Percentiles rank a stretch among this genome's conserved stretches.
Conservation (phyloP, 2,113 vertebrate genomes). For the Scalopus aquaticus region DNA sequence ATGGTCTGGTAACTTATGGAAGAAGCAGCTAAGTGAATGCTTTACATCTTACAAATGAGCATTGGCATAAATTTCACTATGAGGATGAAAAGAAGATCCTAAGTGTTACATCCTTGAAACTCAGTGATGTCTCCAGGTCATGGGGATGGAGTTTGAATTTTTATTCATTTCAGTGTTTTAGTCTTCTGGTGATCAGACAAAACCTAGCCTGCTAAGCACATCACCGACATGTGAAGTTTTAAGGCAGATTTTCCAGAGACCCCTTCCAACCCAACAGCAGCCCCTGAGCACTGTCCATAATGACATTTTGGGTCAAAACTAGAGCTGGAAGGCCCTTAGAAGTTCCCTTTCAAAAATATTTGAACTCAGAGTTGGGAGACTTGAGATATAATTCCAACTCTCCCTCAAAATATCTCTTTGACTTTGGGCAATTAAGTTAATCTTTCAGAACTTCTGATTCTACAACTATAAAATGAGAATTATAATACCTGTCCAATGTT, state of each 20-base stretch:
- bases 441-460: conserved; percentile 56
- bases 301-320: background rate
- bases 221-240: background rate
- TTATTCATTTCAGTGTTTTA: background rate
- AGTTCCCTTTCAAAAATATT: background rate
- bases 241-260: background rate
- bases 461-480: conserved; percentile 47
- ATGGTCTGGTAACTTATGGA: background rate
- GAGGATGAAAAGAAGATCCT: background rate
- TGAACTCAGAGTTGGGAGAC: background rate
- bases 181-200: background rate
- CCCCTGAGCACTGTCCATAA: no score
- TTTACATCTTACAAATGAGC: background rate
- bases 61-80: background rate
- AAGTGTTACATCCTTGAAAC: background rate
- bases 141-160: background rate
- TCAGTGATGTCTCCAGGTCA: background rate
- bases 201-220: background rate
- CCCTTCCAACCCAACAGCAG: background rate
- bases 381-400: background rate
- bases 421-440: conserved; percentile 48
- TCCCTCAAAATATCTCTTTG: conserved; percentile 16
- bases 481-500: background rate
- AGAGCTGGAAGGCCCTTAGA: background rate
- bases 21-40: background rate